Conservation (phyloP, 92 coral and sea anemone species). For the Anthopleura xanthogrammica region DNA sequence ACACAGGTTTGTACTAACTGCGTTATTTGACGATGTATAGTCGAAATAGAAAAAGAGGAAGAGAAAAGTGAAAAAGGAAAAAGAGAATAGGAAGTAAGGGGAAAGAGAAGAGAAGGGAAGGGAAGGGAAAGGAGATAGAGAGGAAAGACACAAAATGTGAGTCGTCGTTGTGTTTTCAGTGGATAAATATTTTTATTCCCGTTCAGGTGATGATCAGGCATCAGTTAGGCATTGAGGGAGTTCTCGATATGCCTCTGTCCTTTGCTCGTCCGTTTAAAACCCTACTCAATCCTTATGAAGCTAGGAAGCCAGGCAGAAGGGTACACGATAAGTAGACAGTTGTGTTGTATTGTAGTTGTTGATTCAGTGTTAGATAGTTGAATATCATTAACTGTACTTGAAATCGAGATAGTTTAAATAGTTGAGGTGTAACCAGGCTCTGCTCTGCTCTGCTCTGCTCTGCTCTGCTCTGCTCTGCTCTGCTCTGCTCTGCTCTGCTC, state of each 20-base stretch:
- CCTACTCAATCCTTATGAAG: constrained; percentile 67
- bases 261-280: constrained; percentile 71
- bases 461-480: too few species aligned
- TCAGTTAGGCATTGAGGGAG: constrained; percentile 28
- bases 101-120: background rate
- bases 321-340: constrained; percentile 36
- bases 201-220: constrained; percentile 64
- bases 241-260: constrained; percentile 26
- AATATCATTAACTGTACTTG: background rate
- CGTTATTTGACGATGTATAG: background rate
- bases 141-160: background rate
- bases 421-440: background rate
- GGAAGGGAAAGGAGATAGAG: background rate
- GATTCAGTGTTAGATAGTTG: background rate
- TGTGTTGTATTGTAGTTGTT: background rate
- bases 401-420: constrained; percentile 13
- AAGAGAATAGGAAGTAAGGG: too few species aligned
- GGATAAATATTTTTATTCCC: constrained; percentile 1
- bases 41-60: background rate
- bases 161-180: background rate
- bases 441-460: too few species aligned
- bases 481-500: too few species aligned
- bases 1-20: constrained; percentile 62
- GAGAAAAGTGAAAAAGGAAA: background rate
- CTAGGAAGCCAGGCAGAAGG: constrained; percentile 49